phyloP scores from a whole-genome alignment of 2,113 vertebrate species.

The Cromileptes altivelis region DNA sequence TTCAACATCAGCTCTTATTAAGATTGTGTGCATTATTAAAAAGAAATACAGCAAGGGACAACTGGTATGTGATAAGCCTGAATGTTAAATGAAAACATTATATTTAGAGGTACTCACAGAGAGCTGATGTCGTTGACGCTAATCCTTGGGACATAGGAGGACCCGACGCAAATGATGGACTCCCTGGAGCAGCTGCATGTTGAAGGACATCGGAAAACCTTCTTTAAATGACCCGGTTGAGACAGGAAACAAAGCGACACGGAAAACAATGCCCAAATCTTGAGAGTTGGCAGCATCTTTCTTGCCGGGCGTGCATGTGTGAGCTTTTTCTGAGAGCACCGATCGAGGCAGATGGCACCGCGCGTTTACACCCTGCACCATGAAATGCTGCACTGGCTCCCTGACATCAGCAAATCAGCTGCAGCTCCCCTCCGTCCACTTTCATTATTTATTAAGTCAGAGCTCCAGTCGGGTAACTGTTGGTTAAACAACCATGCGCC shows the following conservation, averaged over 20 bases:
- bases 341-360: constrained; percentile 66
- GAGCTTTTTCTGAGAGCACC: constrained; percentile 50
- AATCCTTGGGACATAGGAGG: constrained; percentile 87
- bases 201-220: constrained; percentile 87
- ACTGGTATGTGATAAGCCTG: not conserved
- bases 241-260: constrained; percentile 67
- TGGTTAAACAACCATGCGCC: constrained; percentile 59
- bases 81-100: not conserved
- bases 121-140: constrained; percentile 92
- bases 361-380: constrained; percentile 83
- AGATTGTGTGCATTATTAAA: not conserved
- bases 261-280: constrained; percentile 70
- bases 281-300: constrained; percentile 83
- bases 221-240: constrained; percentile 78
- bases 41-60: not conserved
- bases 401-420: constrained; percentile 93
- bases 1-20: constrained; percentile 1
- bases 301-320: constrained; percentile 80
- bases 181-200: constrained; percentile 96
- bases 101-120: constrained; percentile 86
- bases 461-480: constrained; percentile 47
- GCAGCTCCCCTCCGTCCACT: constrained; percentile 81
- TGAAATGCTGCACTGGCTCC: constrained; percentile 86
- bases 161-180: constrained; percentile 96
- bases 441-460: constrained; percentile 85